phyloP scores from a whole-genome alignment of 2,113 vertebrate genomes.

The Coreoperca whiteheadi region DNA sequence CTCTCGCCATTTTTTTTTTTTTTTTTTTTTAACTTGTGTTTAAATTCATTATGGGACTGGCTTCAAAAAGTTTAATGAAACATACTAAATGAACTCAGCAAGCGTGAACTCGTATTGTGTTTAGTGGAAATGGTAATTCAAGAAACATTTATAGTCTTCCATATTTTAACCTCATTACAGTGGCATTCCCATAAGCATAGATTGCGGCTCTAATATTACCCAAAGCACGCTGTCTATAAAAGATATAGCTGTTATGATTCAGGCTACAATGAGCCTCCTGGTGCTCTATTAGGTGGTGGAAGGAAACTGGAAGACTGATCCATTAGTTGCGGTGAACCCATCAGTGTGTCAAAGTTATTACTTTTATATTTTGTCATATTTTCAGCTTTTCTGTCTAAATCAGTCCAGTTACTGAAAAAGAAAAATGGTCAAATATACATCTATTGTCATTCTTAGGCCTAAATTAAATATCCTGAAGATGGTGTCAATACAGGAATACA shows the following conservation, averaged over 20 bases:
- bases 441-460: neutral
- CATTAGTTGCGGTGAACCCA: neutral
- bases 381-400: conserved; percentile 1
- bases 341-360: conserved; percentile 7
- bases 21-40: no score
- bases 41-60: conserved; percentile 27
- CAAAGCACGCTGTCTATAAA: conserved; percentile 31
- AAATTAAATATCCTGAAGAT: neutral
- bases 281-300: conserved; percentile 26
- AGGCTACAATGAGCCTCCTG: conserved; percentile 32
- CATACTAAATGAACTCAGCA: conserved; percentile 26
- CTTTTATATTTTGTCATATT: conserved; percentile 1
- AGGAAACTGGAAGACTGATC: neutral
- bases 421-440: neutral
- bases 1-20: no score
- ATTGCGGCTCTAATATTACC: conserved; percentile 29
- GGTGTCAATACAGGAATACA: neutral
- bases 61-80: conserved; percentile 24
- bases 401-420: neutral
- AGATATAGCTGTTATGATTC: conserved; percentile 29
- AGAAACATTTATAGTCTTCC: conserved; percentile 39
- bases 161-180: conserved; percentile 49
- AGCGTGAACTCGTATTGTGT: conserved; percentile 10
- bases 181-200: conserved; percentile 32
- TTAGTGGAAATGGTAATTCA: conserved; percentile 45